These are phyloP conservation scores for Sardina pilchardus DNA, from an alignment of 2,113 vertebrate genomes.

Conservation along the genomic window DNA sequence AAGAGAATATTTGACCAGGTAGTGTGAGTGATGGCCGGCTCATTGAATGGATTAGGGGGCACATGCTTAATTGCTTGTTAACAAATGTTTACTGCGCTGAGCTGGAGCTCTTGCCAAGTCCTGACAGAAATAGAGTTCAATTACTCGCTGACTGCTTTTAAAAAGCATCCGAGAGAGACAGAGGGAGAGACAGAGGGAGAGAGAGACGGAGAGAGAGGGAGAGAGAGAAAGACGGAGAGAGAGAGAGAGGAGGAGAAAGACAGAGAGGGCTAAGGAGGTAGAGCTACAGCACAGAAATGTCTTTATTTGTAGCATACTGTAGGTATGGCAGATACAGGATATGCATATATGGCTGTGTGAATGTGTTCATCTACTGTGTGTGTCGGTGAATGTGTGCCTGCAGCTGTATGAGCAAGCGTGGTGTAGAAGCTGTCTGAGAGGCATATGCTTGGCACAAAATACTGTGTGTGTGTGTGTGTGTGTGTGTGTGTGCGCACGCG, in stretches of 20 bases:
- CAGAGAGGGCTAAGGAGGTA: background rate
- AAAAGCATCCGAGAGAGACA: conserved; percentile 10
- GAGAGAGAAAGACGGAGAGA: background rate
- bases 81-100: conserved; percentile 51
- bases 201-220: background rate
- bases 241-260: background rate
- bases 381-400: background rate
- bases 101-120: conserved; percentile 29
- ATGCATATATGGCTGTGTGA: background rate
- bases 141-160: conserved; percentile 4
- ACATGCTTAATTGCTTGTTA: conserved; percentile 56
- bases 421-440: too few species aligned
- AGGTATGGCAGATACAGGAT: background rate
- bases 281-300: background rate
- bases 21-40: conserved; percentile 20
- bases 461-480: conserved; percentile 1
- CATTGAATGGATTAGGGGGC: conserved; percentile 43
- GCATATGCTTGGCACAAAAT: too few species aligned
- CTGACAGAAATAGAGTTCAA: conserved; percentile 47
- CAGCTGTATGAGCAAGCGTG: background rate
- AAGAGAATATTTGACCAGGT: background rate
- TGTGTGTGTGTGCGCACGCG: background rate
- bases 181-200: background rate
- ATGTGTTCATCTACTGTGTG: background rate
- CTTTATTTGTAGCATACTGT: too few species aligned